Percentiles rank a stretch among this genome's conserved stretches.
These are phyloP conservation scores for Dermolepida albohirtum DNA, from an alignment of 2,888 invertebrate species.

Conservation along the genomic window DNA sequence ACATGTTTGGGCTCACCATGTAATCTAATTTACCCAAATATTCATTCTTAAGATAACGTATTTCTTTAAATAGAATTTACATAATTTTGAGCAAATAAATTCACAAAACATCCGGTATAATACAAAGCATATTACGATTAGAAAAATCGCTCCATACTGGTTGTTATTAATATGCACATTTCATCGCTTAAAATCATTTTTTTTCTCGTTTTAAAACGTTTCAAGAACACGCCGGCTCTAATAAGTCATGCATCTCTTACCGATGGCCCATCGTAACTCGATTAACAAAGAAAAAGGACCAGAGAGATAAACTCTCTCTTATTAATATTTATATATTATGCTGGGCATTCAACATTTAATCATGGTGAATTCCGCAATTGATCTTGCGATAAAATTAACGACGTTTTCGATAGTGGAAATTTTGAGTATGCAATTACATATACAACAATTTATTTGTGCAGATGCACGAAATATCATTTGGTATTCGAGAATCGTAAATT, in stretches of 20 bases:
- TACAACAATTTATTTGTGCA: conserved; percentile 13
- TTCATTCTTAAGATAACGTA: no score
- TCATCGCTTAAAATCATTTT: conserved; percentile 5
- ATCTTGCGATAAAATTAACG: conserved; percentile 22
- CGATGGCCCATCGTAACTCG: conserved; percentile 23
- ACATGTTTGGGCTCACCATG: no score
- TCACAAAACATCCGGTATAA: no score
- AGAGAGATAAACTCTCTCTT: neutral
- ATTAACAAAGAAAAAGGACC: conserved; percentile 17
- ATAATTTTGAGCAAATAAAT: no score
- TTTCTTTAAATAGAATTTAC: no score
- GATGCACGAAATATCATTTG: conserved; percentile 1
- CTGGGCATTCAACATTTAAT: conserved; percentile 29
- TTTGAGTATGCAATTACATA: conserved; percentile 30
- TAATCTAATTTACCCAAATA: no score
- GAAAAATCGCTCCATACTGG: no score
- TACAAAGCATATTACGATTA: no score
- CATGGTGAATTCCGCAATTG: conserved; percentile 28
- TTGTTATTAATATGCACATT: conserved; percentile 1
- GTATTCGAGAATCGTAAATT: conserved; percentile 4
- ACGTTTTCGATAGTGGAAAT: conserved; percentile 24
- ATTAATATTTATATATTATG: conserved; percentile 39
- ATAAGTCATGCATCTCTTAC: conserved; percentile 24
- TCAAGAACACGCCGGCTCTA: conserved; percentile 27
- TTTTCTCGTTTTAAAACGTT: conserved; percentile 7